Conservation (phyloP, 2,113 vertebrate species). For the Phycodurus eques region DNA sequence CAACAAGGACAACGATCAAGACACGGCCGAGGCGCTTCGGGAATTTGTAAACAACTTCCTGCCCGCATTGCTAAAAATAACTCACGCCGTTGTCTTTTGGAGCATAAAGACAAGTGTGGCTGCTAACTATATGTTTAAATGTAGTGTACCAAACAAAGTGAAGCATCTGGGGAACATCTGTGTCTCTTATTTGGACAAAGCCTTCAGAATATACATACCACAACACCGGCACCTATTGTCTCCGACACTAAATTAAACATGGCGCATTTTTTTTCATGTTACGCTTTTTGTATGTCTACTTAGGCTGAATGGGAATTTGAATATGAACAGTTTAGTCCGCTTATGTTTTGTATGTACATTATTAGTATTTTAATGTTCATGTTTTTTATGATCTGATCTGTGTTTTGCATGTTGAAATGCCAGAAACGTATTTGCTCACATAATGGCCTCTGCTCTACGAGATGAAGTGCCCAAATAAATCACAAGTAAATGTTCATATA, state of each 20-base stretch:
- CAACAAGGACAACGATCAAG: not conserved
- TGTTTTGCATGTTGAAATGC: too few species aligned
- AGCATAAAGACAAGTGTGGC: not conserved
- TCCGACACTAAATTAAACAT: not conserved
- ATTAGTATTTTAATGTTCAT: too few species aligned
- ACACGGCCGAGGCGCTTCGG: not conserved
- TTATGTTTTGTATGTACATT: too few species aligned
- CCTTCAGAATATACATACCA: not conserved
- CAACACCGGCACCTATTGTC: not conserved
- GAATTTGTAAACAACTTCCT: constrained; percentile 30
- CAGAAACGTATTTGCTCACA: not conserved
- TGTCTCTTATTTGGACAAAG: not conserved
- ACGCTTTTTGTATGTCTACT: not conserved
- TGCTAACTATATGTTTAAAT: not conserved
- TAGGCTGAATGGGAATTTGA: too few species aligned
- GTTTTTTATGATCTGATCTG: too few species aligned
- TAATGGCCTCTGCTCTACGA: too few species aligned
- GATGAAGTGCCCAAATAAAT: too few species aligned
- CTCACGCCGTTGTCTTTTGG: not conserved
- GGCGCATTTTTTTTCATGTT: not conserved
- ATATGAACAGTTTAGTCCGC: too few species aligned
- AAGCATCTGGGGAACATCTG: not conserved
- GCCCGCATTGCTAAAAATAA: constrained; percentile 18
- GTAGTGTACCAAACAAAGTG: constrained; percentile 8
- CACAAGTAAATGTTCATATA: too few species aligned